Evolutionary conservation across 2,797 vertebrate species (phyloP).

Genomic region (Amniataba percoides): DNA sequence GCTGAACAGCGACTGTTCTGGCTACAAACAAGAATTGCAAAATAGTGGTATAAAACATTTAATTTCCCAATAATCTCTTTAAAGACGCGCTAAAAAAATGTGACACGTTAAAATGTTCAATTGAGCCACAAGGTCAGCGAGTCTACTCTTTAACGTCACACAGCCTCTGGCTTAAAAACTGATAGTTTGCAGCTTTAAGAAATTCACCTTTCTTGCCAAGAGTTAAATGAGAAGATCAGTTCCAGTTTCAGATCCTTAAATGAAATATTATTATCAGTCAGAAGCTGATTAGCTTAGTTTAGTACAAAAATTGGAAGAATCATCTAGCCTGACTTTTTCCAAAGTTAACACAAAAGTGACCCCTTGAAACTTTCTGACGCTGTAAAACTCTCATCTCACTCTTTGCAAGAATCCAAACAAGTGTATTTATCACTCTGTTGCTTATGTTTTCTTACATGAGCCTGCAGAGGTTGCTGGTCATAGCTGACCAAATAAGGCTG

Average conservation of each 20-base stretch:
- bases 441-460: not conserved
- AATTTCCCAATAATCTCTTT: slow-evolving; percentile 2
- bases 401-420: not conserved
- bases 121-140: not conserved
- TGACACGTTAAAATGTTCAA: not conserved
- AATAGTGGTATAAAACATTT: slow-evolving; percentile 17
- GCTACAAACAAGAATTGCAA: slow-evolving; percentile 11
- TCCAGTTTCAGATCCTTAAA: too few species aligned
- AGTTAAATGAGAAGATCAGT: too few species aligned
- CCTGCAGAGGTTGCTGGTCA: not conserved
- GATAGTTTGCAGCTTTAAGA: too few species aligned
- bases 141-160: not conserved
- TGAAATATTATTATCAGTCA: too few species aligned
- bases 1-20: slow-evolving; percentile 16
- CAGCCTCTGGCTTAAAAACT: not conserved
- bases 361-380: not conserved
- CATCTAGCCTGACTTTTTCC: not conserved
- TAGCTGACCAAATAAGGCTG: not conserved
- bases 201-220: too few species aligned
- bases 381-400: not conserved
- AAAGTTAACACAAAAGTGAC: not conserved
- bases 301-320: not conserved
- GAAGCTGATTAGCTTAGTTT: slow-evolving; percentile 12
- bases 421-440: not conserved
- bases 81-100: not conserved